Evolutionary conservation across 2,797 vertebrate genomes (phyloP), one percentile per base, ranked within the genome.

Genomic region (Chiroxiphia lanceolata): DNA sequence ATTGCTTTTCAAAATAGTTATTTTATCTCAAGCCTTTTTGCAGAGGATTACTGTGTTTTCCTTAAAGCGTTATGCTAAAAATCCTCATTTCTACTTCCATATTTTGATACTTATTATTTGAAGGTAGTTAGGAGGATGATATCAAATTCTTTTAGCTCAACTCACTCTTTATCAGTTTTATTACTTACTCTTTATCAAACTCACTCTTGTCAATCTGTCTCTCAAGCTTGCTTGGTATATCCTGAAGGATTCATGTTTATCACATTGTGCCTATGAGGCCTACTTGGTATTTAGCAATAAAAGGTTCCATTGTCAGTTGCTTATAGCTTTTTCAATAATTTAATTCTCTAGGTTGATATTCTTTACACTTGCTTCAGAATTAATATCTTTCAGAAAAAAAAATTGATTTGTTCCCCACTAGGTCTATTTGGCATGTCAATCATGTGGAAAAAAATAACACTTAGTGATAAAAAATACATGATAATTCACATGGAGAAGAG

Each of bases 221-320:
- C 36, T 80, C 44, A 72, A 34, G 7, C 6, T 82, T 72, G 5
- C 14, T 80, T 92, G 92, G 6, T 85, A 31, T 67, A 48, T 70
- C 79, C 60, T 87, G 75, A 83, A 91, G 71, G 60, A 85, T 89
- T 89, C 31, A 48, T 26, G 27, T 92, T 93, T 91, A 92, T 89
- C 60, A 38, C 48, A 26, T 70, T 78, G 44, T 89, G 48, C 51
- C 84, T 79, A 48, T 84, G 44, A 91, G 48, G 29, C 3, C 11
- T 88, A 64, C 23, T 47, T 86, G 50, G 15, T 83, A 83, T 95
- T 95, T 90, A 81, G 22, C 45, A 86, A 86, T 81, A 75, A 88
- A 91, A 93, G 31, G 16, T 87, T 90, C 44, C 26, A 84, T 13
- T 88, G 27, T 67, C 76, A 88, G 31, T n/a, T 88, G 11, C 11